A percentile compares a stretch with the other conserved stretches of the same genome.
These are phyloP conservation scores for Pogonognathellus flavescens DNA, from an alignment of 1,140 invertebrate species.

Conservation along the genomic window DNA sequence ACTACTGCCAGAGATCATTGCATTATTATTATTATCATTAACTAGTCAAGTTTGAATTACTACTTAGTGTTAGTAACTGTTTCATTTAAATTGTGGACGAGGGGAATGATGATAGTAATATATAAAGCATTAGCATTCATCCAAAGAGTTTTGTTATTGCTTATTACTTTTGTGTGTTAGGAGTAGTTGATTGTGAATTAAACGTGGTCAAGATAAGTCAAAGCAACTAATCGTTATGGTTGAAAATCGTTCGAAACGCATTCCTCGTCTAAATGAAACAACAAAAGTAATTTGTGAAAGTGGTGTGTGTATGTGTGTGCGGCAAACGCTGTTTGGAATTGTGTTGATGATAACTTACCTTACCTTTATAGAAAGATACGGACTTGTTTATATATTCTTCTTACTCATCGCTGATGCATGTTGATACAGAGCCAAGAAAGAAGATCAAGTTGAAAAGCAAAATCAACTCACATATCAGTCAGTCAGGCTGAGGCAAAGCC, in stretches of 20 bases:
- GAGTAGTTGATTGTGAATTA: no score
- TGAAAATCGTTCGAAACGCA: slow-evolving; percentile 29
- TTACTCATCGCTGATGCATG: not conserved
- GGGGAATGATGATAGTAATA: no score
- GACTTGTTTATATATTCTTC: no score
- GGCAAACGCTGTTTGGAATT: not conserved
- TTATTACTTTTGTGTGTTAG: no score
- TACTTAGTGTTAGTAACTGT: no score
- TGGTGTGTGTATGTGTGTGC: slow-evolving; percentile 26
- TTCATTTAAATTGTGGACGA: no score
- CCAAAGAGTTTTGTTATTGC: no score
- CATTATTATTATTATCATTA: no score
- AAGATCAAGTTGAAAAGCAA: slow-evolving; percentile 30
- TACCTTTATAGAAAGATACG: not conserved
- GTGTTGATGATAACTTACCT: no score
- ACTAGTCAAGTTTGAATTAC: no score
- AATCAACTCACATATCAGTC: slow-evolving; percentile 1
- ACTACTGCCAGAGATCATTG: no score
- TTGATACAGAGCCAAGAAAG: slow-evolving; percentile 33
- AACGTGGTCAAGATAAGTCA: not conserved
- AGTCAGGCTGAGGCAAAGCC: not conserved
- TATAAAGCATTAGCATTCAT: no score
- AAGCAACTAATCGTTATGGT: slow-evolving; percentile 13
- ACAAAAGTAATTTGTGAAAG: slow-evolving; percentile 47
- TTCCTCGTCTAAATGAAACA: slow-evolving; percentile 13